Evolutionary conservation across 2,113 vertebrate genomes (phyloP), one percentile per base, ranked within the genome.

Genomic region (Ascaphus truei): DNA sequence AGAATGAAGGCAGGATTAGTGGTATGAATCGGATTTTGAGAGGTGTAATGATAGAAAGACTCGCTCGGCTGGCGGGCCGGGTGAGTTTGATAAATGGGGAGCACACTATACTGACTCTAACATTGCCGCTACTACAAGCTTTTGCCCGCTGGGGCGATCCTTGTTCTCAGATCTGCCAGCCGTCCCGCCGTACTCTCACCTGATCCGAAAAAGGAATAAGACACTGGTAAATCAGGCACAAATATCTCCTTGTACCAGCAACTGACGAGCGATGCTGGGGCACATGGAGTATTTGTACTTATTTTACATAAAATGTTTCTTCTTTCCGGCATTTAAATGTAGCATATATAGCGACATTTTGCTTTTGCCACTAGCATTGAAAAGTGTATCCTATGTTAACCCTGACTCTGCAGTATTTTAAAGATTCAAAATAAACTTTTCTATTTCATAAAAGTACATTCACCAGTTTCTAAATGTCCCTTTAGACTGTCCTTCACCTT

Each of bases 1-100:
- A 92, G 95, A 98, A 94, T 95, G 95, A 94, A 96, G 96, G 95
- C 97, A 98, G 96, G 95, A 96, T 97, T 96, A 97, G 95, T 93
- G 94, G 95, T 95, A 98, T 92, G 96, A 95, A 98, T 98, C 96
- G 94, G 92, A 94, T 93, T 92, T 93, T 94, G 96, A 98, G 93
- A 95, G 93, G 93, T 93, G 95, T 99, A 99, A 99, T 99, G 97
- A 98, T 97, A 91, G 94, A 93, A 94, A 93, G 96, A 97, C 94
- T 95, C 93, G 97, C 96, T 98, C 96, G 93, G 94, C 91, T 95
- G 92, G 95, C 93, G 93, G 95, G 91, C 96, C 96, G 95, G 96
- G 91, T 89, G 93, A 95, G 93, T 93, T 95, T 99, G 97, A 99
- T 99, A 94, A 96, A 99, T 99, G 95, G 94, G 95, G 94, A 96